Conservation (phyloP, 1,140 invertebrate genomes). For the Eriosoma lanigerum region DNA sequence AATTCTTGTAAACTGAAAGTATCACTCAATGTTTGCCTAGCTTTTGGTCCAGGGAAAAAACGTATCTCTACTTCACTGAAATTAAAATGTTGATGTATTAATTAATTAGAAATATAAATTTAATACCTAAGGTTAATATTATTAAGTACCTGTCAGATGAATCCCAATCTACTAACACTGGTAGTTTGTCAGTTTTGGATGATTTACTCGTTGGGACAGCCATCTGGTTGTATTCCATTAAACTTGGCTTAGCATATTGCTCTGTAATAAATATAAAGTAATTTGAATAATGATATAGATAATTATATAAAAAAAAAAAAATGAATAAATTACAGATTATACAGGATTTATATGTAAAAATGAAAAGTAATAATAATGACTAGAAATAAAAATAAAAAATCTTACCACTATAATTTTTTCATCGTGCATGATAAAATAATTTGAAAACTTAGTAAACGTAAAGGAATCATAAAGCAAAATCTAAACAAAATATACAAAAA, state of each 20-base stretch:
- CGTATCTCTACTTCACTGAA: constrained; percentile 64
- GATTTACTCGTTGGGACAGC: constrained; percentile 56
- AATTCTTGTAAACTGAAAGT: constrained; percentile 67
- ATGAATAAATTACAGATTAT: not conserved
- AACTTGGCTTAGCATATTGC: constrained; percentile 62
- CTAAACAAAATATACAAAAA: constrained; percentile 48
- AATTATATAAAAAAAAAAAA: too few relatives aligned
- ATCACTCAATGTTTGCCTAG: constrained; percentile 63
- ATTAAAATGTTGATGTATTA: constrained; percentile 49
- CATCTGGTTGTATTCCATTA: constrained; percentile 62
- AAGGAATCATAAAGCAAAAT: constrained; percentile 54
- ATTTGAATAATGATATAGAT: not conserved
- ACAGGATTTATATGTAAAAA: not conserved
- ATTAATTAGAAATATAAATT: not conserved
- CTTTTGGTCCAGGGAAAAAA: constrained; percentile 62
- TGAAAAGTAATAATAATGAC: not conserved
- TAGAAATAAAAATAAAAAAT: constrained; percentile 60
- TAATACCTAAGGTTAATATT: too few relatives aligned
- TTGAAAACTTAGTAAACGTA: constrained; percentile 53
- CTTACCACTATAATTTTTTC: constrained; percentile 62
- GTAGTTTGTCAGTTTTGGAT: constrained; percentile 62
- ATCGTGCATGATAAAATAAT: constrained; percentile 57
- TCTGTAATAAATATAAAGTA: constrained; percentile 55
- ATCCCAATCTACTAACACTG: constrained; percentile 65
- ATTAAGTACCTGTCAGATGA: constrained; percentile 60